Evolutionary conservation across 2,113 vertebrate genomes (phyloP), one percentile per base, ranked within the genome.

Genomic region (Lutjanus erythropterus): DNA sequence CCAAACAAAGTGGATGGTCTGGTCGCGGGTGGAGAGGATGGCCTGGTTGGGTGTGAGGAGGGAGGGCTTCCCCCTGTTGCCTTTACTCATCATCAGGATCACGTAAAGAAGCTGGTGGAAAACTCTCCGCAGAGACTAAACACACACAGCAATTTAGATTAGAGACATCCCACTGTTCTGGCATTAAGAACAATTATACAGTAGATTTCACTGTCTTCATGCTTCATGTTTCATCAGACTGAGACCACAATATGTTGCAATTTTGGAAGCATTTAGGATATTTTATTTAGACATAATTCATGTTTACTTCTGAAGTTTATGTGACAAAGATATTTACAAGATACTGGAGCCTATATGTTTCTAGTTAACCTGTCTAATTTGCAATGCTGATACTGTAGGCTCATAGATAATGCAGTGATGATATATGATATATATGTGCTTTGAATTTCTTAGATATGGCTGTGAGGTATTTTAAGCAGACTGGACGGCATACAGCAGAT

Each of bases 1-100:
- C 98, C 97, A 96, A 87, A 99, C 94, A 90, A 99, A 99, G 12
- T 80, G 91, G 33, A 99, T 12, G 59, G 97, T 95, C 69, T 94
- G 95, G 78, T 95, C 94, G 47, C 96, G 95, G 71, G 93, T 86
- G 4, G 49, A 56, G 62, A 95, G 76, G 60, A 90, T 80, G 0
- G 94, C 70, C 9, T 95, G 91, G 0, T 87, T 95, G 55, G 94
- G 83, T 0, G 84, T 5, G 0, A 96, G 91, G 0, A 94, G 88
- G 0, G 84, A 6, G 0, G 25, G 33, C n/a, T 84, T 93, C 35
- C 94, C 83, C 0, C 86, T 49, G 11, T 56, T 75, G 0, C 72
- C 87, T 41, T 90, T 92, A 33, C 90, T 94, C 91, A 96, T 87
- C 97, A 99, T 98, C 49, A 99, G 84, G 59, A 99, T 92, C 6